Base-by-base conservation (phyloP, 2,113 vertebrate species). In the Lampris incognitus region DNA sequence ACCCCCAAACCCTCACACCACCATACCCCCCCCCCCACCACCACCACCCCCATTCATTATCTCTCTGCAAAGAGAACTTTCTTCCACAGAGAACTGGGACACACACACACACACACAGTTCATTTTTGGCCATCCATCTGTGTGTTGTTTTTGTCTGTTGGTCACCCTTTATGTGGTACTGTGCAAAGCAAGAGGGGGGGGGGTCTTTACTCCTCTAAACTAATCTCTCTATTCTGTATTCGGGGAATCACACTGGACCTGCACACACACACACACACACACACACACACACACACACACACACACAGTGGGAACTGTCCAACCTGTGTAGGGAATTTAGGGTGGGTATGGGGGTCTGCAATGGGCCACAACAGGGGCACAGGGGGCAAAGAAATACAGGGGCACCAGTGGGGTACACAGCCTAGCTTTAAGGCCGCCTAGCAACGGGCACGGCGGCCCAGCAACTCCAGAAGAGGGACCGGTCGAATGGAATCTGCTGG, bases 361-460 rank as follows among this genome's bases (percentile, higher is more conserved):
- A 59, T 60, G 74, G 68, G 85, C 50, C 65, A 78, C 51, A 76
- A 38, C 37, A 62, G n/a, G 64, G 72, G 70, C 75, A 57, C 72
- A 85, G 85, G 67, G 58, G 76, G 58, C 50, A 41, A 61, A 69
- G 52, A 78, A 79, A 76, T 56, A 81, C 72, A 75, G 77, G 85
- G 87, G 84, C 82, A 79, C 70, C 55, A 71, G 63, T 66, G 72
- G 80, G 75, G 74, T 73, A 78, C 39, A 63, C 69, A 81, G 85
- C 61, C 62, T 73, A 82, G 78, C 69, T 57, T 68, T 52, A 59
- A 69, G 73, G 82, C 83, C 81, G 63, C 91, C 82, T 87, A 89
- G 90, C 86, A 91, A 93, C 90, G 1, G 65, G 82, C 78, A 82
- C 9, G 57, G 70, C 64, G 80, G 74, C 87, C 72, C 82, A 84